Evolutionary conservation across 1,140 invertebrate species (phyloP).

Genomic region (Dryas iulia): DNA sequence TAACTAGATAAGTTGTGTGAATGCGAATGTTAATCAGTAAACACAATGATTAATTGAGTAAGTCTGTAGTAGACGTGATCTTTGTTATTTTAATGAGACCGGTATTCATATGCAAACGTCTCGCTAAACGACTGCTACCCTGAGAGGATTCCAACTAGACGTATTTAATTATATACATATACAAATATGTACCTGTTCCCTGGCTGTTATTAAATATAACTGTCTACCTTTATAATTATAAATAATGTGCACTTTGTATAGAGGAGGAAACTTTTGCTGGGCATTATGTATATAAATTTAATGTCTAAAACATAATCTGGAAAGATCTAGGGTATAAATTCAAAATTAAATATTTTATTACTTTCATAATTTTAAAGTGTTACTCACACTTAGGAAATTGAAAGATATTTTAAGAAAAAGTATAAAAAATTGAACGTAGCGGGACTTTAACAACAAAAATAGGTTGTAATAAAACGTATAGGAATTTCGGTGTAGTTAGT

Average conservation of each 20-base stretch:
- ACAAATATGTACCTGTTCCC: not conserved
- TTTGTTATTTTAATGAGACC: constrained; percentile 66
- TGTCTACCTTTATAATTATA: not conserved
- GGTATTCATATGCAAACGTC: constrained; percentile 61
- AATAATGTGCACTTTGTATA: not conserved
- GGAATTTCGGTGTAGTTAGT: no score
- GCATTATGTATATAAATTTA: not conserved
- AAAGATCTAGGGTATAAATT: no score
- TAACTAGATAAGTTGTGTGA: constrained; percentile 45
- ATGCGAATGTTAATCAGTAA: constrained; percentile 64
- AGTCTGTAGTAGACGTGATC: constrained; percentile 52
- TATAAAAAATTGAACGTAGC: no score
- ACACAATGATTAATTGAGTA: constrained; percentile 66
- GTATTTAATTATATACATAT: constrained; percentile 23
- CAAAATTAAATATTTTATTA: no score
- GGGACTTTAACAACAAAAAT: no score
- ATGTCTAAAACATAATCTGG: no score
- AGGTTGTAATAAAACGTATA: no score
- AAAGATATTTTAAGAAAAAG: no score
- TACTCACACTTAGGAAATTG: no score
- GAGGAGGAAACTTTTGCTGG: not conserved
- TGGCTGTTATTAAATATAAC: constrained; percentile 3
- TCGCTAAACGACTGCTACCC: constrained; percentile 43
- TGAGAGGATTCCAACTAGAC: constrained; percentile 29
- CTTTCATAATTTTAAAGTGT: no score